These are phyloP conservation scores for Exephanes ischioxanthus DNA, from an alignment of 2,888 invertebrate species.

Conservation along the genomic window DNA sequence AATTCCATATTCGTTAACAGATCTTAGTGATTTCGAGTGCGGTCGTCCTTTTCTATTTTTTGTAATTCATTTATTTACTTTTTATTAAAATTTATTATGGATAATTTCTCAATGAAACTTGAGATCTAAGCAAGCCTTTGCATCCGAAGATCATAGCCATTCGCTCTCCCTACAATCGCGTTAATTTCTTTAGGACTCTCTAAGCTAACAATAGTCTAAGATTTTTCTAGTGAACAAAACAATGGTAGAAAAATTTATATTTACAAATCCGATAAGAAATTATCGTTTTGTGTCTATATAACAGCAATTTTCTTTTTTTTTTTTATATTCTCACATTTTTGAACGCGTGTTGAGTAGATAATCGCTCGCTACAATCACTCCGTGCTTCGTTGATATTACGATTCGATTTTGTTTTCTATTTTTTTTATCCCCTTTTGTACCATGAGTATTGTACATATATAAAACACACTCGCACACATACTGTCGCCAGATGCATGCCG, in stretches of 20 bases:
- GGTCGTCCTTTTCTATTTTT: neutral
- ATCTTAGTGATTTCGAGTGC: slow-evolving; percentile 2
- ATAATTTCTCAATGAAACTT: slow-evolving; percentile 20
- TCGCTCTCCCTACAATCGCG: slow-evolving; percentile 15
- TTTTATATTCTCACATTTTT: neutral
- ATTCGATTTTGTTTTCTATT: slow-evolving; percentile 22
- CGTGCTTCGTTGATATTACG: slow-evolving; percentile 39
- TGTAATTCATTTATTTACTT: neutral
- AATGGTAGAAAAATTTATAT: slow-evolving; percentile 55
- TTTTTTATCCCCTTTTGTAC: slow-evolving; percentile 33
- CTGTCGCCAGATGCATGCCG: slow-evolving; percentile 11
- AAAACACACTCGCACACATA: slow-evolving; percentile 6
- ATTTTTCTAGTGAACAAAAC: slow-evolving; percentile 35
- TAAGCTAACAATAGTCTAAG: slow-evolving; percentile 24
- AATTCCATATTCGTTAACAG: slow-evolving; percentile 35
- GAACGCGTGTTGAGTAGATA: neutral
- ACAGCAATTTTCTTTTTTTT: slow-evolving; percentile 28
- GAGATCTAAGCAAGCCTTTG: neutral
- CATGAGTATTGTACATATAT: slow-evolving; percentile 55
- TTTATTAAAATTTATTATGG: slow-evolving; percentile 2
- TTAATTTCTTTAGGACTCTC: slow-evolving; percentile 40
- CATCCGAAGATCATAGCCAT: slow-evolving; percentile 39
- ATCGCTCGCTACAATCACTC: neutral
- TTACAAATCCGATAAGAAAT: slow-evolving; percentile 57
- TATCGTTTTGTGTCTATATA: slow-evolving; percentile 19